A percentile compares a stretch with the other conserved stretches of the same genome.
phyloP scores from a whole-genome alignment of 2,888 invertebrate species.

The Anthrax anthrax region DNA sequence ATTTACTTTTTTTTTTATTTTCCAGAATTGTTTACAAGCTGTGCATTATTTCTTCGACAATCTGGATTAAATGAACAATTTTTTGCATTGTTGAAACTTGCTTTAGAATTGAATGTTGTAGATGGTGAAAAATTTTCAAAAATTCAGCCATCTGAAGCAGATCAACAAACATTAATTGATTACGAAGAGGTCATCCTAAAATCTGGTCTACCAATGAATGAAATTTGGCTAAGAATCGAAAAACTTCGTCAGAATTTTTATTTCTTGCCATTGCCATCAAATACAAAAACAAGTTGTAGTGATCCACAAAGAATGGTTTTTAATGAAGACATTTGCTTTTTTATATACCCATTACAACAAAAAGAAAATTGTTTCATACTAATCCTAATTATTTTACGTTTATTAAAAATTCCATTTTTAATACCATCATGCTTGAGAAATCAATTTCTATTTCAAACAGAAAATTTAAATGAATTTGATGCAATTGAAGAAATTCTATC shows the following conservation, averaged over 20 bases:
- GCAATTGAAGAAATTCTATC: slow-evolving; percentile 39
- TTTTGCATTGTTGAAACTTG: slow-evolving; percentile 54
- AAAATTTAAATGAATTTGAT: slow-evolving; percentile 31
- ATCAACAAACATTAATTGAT: slow-evolving; percentile 34
- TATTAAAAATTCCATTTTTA: slow-evolving; percentile 41
- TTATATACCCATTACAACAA: slow-evolving; percentile 51
- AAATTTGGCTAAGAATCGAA: slow-evolving; percentile 62
- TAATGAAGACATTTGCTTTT: slow-evolving; percentile 47
- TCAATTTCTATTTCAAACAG: slow-evolving; percentile 26
- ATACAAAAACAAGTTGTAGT: slow-evolving; percentile 36
- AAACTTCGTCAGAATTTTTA: slow-evolving; percentile 55
- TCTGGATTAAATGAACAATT: slow-evolving; percentile 62
- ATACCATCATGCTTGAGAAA: slow-evolving; percentile 36
- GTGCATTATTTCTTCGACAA: slow-evolving; percentile 46
- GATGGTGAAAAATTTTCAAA: slow-evolving; percentile 25
- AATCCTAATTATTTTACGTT: slow-evolving; percentile 42
- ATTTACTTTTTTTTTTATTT: slow-evolving; percentile 17
- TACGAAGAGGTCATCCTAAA: slow-evolving; percentile 47
- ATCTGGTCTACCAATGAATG: slow-evolving; percentile 53
- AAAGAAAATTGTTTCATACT: slow-evolving; percentile 44
- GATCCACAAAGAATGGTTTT: slow-evolving; percentile 53
- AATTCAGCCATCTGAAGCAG: slow-evolving; percentile 20
- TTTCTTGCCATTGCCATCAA: slow-evolving; percentile 44
- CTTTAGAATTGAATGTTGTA: slow-evolving; percentile 48
- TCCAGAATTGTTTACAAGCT: slow-evolving; percentile 36